Evolutionary conservation across 2,888 invertebrate species (phyloP), one percentile per base, ranked within the genome.

Genomic region (Eupithecia vulgata): DNA sequence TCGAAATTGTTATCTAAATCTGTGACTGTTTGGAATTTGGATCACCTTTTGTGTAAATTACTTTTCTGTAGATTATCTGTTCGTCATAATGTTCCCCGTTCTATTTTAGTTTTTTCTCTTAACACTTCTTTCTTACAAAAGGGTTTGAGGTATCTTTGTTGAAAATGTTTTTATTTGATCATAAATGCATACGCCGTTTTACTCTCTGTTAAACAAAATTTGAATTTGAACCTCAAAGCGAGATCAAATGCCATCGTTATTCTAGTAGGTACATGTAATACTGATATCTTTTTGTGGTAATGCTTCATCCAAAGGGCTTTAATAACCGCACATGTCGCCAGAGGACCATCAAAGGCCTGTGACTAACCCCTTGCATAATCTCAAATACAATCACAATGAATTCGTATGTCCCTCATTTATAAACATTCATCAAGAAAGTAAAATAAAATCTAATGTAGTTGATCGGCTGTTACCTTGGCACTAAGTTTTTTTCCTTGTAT

Each of bases 381-480:
- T 65, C n/a, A 89, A 87, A 93, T 93, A 91, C 87, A 92, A 93
- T 88, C 81, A 84, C 81, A 81, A 90, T 87, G 83, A 90, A 88
- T 89, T 90, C 87, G 87, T 88, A 90, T 88, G 88, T 87, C 85
- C 88, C 92, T 64, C 62, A 64, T 64, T 92, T 93, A 91, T 88
- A 94, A 94, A 94, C 93, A 92, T 93, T 94, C 87, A 93, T 93
- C 92, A 92, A 81, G 83, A 79, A 78, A 82, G 88, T 88, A 87
- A 87, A 79, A 84, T 30, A 88, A 91, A 88, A 85, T 69, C 87
- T 86, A 83, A 83, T 87, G 78, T 76, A 80, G 67, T n/a, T 77
- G 76, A 81, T 68, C 59, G 68, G 40, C 40, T 40, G 17, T 25
- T 68, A 37, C 6, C 37, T 0, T 68, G 42, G 40, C 68, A 68